phyloP scores from a whole-genome alignment of 2,888 invertebrate genomes.

The Sarcophaga rosellei region DNA sequence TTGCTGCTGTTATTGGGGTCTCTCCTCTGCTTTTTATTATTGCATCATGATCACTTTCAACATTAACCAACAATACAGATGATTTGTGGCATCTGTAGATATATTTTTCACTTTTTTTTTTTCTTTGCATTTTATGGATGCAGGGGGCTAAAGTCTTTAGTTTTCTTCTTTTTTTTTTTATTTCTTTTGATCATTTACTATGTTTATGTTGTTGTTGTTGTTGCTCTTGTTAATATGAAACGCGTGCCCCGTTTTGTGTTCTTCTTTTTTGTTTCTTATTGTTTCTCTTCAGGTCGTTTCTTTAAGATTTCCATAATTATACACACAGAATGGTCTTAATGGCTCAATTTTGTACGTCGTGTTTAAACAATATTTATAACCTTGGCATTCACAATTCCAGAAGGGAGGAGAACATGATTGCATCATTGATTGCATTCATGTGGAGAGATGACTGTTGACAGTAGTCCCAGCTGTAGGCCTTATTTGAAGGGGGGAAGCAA shows the following conservation, averaged over 20 bases:
- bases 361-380: conserved; percentile 8
- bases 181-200: neutral
- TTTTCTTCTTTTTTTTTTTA: neutral
- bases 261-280: neutral
- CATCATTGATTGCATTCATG: neutral
- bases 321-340: conserved; percentile 31
- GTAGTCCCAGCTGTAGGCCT: too few species aligned
- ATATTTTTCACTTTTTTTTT: conserved; percentile 2
- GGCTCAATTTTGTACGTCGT: conserved; percentile 24
- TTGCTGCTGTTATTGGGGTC: neutral
- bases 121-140: conserved; percentile 39
- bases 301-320: conserved; percentile 42
- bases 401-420: neutral
- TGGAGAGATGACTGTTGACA: neutral
- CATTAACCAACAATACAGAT: neutral
- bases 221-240: conserved; percentile 15
- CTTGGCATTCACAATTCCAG: neutral
- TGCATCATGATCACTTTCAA: conserved; percentile 67
- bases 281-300: neutral
- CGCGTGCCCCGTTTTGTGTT: conserved; percentile 39
- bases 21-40: conserved; percentile 32
- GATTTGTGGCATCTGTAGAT: conserved; percentile 48
- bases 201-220: too few species aligned
- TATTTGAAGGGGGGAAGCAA: too few species aligned
- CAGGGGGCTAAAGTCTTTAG: conserved; percentile 32